phyloP scores from a whole-genome alignment of 1,140 invertebrate species.

The Atopsyche davidsoni region DNA sequence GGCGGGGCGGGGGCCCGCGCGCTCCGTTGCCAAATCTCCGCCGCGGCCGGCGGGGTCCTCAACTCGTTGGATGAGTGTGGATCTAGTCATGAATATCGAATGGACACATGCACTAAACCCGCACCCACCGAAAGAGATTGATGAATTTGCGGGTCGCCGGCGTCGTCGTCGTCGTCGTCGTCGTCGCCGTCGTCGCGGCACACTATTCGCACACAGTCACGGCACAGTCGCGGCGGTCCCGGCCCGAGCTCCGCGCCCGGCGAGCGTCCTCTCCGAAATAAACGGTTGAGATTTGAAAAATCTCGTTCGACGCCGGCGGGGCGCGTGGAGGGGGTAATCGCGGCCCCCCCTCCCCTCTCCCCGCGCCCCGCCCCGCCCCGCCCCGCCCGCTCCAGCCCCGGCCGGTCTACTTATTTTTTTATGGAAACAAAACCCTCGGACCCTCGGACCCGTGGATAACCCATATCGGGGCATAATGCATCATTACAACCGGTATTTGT shows the following conservation, averaged over 20 bases:
- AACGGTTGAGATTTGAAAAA: conserved; percentile 26
- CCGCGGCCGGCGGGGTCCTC: conserved; percentile 40
- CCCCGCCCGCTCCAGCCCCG: too few species aligned
- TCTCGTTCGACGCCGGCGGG: conserved; percentile 12
- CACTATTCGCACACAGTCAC: too few species aligned
- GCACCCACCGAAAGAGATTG: conserved; percentile 52
- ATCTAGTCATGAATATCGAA: conserved; percentile 48
- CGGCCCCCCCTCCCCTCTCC: background rate
- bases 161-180: conserved; percentile 30
- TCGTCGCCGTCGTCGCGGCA: too few species aligned
- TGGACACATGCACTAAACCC: conserved; percentile 50
- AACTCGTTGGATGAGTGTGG: conserved; percentile 53
- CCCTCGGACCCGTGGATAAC: too few species aligned
- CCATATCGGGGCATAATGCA: too few species aligned
- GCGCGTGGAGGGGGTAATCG: conserved; percentile 19
- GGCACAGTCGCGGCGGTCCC: conserved; percentile 1
- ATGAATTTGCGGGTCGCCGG: conserved; percentile 34
- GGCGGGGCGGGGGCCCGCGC: background rate
- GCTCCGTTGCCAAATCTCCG: too few species aligned
- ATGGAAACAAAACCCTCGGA: too few species aligned
- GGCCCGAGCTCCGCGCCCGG: background rate
- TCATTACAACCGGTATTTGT: too few species aligned
- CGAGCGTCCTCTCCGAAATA: conserved; percentile 19
- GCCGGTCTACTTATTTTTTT: too few species aligned
- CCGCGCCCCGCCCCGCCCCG: too few species aligned